Evolutionary conservation across 2,113 vertebrate species (phyloP), one percentile per base, ranked within the genome.

Genomic region (Sapayoa aenigma): DNA sequence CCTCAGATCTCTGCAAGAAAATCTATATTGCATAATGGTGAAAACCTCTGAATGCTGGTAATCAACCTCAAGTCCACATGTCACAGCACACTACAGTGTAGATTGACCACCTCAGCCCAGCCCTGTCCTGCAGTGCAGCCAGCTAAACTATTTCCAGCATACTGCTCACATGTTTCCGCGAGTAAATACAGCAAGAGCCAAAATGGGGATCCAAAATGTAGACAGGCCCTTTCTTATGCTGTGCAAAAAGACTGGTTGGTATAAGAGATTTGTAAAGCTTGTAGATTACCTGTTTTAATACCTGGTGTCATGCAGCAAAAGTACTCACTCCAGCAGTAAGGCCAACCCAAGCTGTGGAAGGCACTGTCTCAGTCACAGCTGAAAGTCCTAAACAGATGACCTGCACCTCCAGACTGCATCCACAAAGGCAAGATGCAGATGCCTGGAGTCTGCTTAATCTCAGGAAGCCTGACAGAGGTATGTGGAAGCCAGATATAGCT

Each of bases 131-230:
- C 15, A 25, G 13, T 19, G 21, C 9, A 87, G 55, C 16, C 47
- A 63, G 30, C 25, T 63, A 21, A 65, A 3, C 21, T 14, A 4
- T 3, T 27, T 63, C 50, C 30, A 77, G 41, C 14, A 49, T 2
- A 52, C 4, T 58, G 30, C 14, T 59, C 27, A 35, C 0, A 0
- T 33, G 6, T 46, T 85, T 68, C 66, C 78, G 27, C 33, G 19
- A 60, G 11, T 7, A 72, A 68, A 33, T 12, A 75, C 33, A 60
- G 47, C 2, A 6, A 73, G 9, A 73, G 7, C 4, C 16, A 23
- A 6, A 19, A 0, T 35, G 16, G 16, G 24, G 15, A 60, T 47
- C 13, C 14, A 75, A 66, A 88, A 67, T 35, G 37, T 0, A 47
- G 50, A 20, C 12, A 37, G 30, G 33, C 16, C 42, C 16, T 63